Percentiles rank a stretch among this genome's conserved stretches.
phyloP scores from a whole-genome alignment of 2,888 invertebrate species.

The Eupithecia exiguata region DNA sequence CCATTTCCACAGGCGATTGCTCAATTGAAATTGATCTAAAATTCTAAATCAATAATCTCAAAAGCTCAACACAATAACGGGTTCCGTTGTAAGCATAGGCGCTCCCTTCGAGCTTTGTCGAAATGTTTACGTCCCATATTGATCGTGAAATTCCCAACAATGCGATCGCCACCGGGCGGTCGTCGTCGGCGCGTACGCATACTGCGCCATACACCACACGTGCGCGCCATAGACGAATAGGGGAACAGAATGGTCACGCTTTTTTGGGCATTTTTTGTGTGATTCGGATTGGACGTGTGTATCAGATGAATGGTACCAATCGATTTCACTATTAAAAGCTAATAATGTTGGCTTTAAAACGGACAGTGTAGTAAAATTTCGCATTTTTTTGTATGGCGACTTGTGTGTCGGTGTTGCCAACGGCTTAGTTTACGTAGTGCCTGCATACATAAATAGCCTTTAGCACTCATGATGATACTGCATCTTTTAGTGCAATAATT shows the following conservation, averaged over 20 bases:
- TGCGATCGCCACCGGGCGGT: slow-evolving; percentile 60
- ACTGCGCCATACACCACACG: slow-evolving; percentile 75
- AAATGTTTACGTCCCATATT: slow-evolving; percentile 82
- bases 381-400: neutral
- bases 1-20: slow-evolving; percentile 28
- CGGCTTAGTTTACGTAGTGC: neutral
- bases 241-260: slow-evolving; percentile 37
- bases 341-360: neutral
- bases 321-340: slow-evolving; percentile 16
- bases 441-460: neutral
- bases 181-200: slow-evolving; percentile 56
- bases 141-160: slow-evolving; percentile 81
- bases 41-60: slow-evolving; percentile 33
- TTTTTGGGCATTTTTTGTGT: slow-evolving; percentile 24
- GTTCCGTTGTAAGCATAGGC: slow-evolving; percentile 60
- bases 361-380: neutral
- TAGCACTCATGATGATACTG: neutral
- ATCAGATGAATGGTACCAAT: slow-evolving; percentile 17
- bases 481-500: neutral
- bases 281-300: slow-evolving; percentile 5
- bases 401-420: no score
- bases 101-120: slow-evolving; percentile 78
- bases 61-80: slow-evolving; percentile 33
- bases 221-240: slow-evolving; percentile 55
- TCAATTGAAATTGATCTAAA: slow-evolving; percentile 27